phyloP scores from a whole-genome alignment of 2,888 invertebrate species.

The Dusona sp. region DNA sequence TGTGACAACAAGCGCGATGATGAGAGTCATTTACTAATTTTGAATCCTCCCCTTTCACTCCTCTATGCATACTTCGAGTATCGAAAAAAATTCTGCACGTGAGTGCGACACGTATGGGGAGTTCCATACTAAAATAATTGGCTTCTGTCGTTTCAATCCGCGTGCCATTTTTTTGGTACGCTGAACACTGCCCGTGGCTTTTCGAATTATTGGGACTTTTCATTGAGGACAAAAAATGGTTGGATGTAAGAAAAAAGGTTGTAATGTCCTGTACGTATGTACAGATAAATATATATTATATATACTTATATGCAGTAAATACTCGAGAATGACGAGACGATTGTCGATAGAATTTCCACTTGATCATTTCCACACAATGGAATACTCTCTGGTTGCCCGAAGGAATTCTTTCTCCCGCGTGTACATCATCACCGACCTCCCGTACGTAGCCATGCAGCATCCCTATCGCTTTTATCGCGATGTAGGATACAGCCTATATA shows the following conservation, averaged over 20 bases:
- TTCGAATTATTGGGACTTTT: background rate
- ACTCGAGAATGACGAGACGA: constrained; percentile 49
- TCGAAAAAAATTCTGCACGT: background rate
- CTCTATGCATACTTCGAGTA: background rate
- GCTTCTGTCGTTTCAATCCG: background rate
- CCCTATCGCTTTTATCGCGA: constrained; percentile 56
- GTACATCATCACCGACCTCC: constrained; percentile 41
- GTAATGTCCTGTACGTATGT: background rate
- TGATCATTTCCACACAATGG: constrained; percentile 78
- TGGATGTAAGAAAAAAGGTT: background rate
- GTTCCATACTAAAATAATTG: background rate
- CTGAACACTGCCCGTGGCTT: background rate
- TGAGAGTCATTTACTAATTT: constrained; percentile 4
- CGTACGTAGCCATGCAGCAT: constrained; percentile 32
- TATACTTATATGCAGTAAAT: constrained; percentile 16
- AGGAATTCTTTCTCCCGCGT: constrained; percentile 55
- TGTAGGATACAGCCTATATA: constrained; percentile 36
- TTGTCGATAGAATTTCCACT: constrained; percentile 72
- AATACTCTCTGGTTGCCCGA: constrained; percentile 45
- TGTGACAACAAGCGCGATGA: background rate
- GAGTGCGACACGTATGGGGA: background rate
- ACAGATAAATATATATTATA: background rate
- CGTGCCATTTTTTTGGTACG: background rate
- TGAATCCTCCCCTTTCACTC: background rate
- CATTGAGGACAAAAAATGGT: background rate